Evolutionary conservation across 2,113 vertebrate species (phyloP), one percentile per base, ranked within the genome.

Genomic region (Cinclus mexicanus): DNA sequence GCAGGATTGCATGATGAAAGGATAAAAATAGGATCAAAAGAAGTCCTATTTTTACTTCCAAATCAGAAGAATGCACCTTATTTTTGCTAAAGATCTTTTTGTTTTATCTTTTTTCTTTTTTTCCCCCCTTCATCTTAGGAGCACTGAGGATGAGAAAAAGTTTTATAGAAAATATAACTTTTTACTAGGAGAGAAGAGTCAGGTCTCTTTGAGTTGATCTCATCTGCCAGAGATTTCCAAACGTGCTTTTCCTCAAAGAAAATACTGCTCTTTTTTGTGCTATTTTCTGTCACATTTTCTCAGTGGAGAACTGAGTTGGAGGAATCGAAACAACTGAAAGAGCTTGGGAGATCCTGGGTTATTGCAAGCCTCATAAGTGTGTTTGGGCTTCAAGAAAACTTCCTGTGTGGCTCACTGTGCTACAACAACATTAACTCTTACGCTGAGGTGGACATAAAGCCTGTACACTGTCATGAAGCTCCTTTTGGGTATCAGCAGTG

Each of bases 231-330:
- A 75, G 24, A 37, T 89, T 85, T 91, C 61, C 46, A 79, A 75
- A 76, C 59, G 47, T 92, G 68, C 47, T 77, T 83, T 56, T 67
- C 24, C 69, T 94, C 56, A 71, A 64, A 85, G 29, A 77, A 87
- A 63, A 37, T 3, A 1, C 19, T 83, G 9, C 39, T 2, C 11
- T 75, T 82, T 81, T 75, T 28, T 47, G 15, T 83, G 35, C 25
- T 61, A 4, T 76, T 72, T 67, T 70, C 41, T 21, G 22, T 70
- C 64, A 39, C 37, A 24, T 70, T 86, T 28, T 49, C 37, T 42
- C 41, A 22, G 42, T 22, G 28, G 55, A 68, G 42, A 93, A 20
- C 14, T 35, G 67, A 56, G 52, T 28, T 77, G 50, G 14, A 71
- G 14, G 55, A 59, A 61, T 70, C 8, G 16, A 41, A 87, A 59